phyloP scores from a whole-genome alignment of 2,113 vertebrate species.

The Datnioides undecimradiatus region DNA sequence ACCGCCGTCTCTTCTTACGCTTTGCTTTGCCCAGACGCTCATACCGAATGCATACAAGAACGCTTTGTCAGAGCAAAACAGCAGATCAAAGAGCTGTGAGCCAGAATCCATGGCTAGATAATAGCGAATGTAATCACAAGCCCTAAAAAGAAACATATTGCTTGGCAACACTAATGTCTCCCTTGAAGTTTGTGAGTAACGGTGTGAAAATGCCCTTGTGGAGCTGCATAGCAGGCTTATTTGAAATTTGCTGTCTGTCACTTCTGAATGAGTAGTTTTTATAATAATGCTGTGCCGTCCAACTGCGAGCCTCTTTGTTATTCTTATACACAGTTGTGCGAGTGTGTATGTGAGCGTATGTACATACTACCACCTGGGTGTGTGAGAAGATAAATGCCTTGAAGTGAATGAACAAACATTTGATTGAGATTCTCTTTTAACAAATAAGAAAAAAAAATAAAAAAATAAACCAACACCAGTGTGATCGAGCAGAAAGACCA shows the following conservation, averaged over 20 bases:
- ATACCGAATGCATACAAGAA: conserved; percentile 15
- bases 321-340: too few relatives aligned
- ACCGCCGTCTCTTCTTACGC: not conserved
- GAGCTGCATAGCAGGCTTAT: not conserved
- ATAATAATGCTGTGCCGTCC: not conserved
- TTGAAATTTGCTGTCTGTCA: conserved; percentile 13
- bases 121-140: conserved; percentile 26
- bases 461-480: too few relatives aligned
- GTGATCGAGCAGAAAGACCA: too few relatives aligned
- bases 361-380: too few relatives aligned
- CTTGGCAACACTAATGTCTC: conserved; percentile 42
- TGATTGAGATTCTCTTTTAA: too few relatives aligned
- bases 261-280: not conserved
- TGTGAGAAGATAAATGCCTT: too few relatives aligned
- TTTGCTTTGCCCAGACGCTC: not conserved
- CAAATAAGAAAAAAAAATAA: too few relatives aligned
- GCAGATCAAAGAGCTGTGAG: conserved; percentile 37
- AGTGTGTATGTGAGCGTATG: too few relatives aligned
- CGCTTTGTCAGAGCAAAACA: conserved; percentile 40
- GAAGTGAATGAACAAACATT: too few relatives aligned
- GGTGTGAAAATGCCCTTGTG: conserved; percentile 23
- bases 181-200: conserved; percentile 46
- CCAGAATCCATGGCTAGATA: conserved; percentile 36
- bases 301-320: not conserved
- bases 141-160: conserved; percentile 32